These are phyloP conservation scores for Meloidogyne chitwoodi DNA, from an alignment of 1,140 invertebrate species.

Conservation along the genomic window DNA sequence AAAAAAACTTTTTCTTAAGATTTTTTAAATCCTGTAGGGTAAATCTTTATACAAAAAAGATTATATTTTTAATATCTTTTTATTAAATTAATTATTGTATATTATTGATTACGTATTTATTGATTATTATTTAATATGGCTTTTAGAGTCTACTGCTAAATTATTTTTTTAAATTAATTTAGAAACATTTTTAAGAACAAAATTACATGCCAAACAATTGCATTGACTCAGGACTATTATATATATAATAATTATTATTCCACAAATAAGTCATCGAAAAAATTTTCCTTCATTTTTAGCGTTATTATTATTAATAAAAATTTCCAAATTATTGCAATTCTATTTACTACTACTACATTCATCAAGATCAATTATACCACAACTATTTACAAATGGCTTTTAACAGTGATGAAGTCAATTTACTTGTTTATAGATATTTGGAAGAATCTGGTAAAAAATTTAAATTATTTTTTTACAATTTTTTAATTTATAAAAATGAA, in stretches of 20 bases:
- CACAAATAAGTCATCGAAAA: background rate
- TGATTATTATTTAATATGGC: too few species aligned
- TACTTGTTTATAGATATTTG: constrained; percentile 93
- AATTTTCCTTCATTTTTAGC: background rate
- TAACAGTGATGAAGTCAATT: constrained; percentile 87
- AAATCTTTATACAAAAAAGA: background rate
- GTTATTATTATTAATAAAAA: background rate
- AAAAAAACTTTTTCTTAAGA: background rate
- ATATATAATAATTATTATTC: background rate
- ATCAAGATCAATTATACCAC: background rate
- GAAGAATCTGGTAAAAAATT: constrained; percentile 70
- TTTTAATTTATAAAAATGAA: constrained; percentile 7
- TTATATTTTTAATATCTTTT: background rate
- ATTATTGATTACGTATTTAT: too few species aligned
- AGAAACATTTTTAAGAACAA: background rate
- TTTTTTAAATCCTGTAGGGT: background rate
- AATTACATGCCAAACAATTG: background rate
- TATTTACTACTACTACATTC: background rate
- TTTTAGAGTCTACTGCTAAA: background rate
- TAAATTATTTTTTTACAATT: background rate
- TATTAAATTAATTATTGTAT: too few species aligned
- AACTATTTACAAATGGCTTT: constrained; percentile 20
- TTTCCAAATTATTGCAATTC: background rate
- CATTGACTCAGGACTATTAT: background rate
- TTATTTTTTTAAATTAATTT: background rate